Percentiles rank a stretch among this genome's conserved stretches.
phyloP scores from a whole-genome alignment of 2,888 invertebrate genomes.

The Pandemis cinnamomeana region DNA sequence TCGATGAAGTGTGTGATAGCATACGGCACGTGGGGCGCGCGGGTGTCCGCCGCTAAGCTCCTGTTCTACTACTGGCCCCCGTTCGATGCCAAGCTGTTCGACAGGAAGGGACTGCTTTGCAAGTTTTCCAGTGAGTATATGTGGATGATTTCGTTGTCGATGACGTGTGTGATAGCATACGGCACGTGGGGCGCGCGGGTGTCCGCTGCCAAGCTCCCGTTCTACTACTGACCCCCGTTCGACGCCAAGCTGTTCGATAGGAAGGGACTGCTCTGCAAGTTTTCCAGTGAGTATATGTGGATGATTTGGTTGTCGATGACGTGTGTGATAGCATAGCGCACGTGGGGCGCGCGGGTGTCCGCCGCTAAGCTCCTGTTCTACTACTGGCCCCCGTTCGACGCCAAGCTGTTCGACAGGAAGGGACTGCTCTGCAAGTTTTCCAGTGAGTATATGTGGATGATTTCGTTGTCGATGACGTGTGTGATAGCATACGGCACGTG shows the following conservation, averaged over 20 bases:
- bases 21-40: conserved; percentile 96
- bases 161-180: no score
- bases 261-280: no score
- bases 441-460: conserved; percentile 81
- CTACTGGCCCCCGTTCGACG: conserved; percentile 99
- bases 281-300: no score
- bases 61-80: conserved; percentile 99
- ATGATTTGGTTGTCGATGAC: no score
- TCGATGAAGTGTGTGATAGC: conserved; percentile 95
- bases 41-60: conserved; percentile 98
- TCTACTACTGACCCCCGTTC: no score
- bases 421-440: conserved; percentile 94
- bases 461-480: conserved; percentile 84
- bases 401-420: conserved; percentile 95
- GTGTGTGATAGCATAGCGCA: conserved; percentile 98
- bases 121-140: conserved; percentile 91
- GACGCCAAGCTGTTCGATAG: no score
- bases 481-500: conserved; percentile 99
- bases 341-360: conserved; percentile 95
- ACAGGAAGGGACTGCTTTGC: conserved; percentile 93
- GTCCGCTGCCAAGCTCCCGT: no score
- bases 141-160: no score
- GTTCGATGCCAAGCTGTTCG: conserved; percentile 96
- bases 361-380: conserved; percentile 98
- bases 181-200: no score